These are phyloP conservation scores for Lagodon rhomboides DNA, from an alignment of 2,797 vertebrate genomes.

Conservation along the genomic window DNA sequence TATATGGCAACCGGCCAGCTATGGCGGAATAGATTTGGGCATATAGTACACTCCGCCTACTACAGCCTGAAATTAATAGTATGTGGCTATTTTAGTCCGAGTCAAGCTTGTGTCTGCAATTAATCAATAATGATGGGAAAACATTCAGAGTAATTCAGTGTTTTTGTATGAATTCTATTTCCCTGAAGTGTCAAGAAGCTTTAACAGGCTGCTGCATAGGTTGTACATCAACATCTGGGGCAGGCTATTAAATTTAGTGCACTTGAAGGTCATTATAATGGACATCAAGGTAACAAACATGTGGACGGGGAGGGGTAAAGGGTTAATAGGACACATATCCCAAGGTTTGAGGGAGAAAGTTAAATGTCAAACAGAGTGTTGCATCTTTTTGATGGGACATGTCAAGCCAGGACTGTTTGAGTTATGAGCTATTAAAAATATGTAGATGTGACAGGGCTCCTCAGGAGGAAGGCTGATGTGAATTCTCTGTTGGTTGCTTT, in stretches of 20 bases:
- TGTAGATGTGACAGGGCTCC: conserved; percentile 85
- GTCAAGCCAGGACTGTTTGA: conserved; percentile 79
- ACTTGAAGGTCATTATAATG: conserved; percentile 22
- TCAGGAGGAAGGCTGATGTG: conserved; percentile 75
- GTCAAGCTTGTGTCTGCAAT: conserved; percentile 6
- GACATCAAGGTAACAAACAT: conserved; percentile 11
- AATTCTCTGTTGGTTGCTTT: conserved; percentile 77
- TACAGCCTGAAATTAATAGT: conserved; percentile 9
- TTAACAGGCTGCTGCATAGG: not conserved
- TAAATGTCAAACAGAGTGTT: conserved; percentile 71
- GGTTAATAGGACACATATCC: conserved; percentile 58
- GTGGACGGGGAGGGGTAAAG: conserved; percentile 11
- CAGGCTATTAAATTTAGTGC: conserved; percentile 14
- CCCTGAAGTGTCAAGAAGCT: not conserved
- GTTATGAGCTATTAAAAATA: conserved; percentile 86
- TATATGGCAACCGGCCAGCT: conserved; percentile 57
- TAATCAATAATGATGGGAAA: conserved; percentile 4
- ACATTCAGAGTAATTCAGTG: not conserved
- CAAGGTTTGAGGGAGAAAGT: conserved; percentile 72
- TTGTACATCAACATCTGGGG: not conserved
- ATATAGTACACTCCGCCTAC: conserved; percentile 18
- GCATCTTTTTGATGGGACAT: conserved; percentile 75
- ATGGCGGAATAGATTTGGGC: conserved; percentile 47
- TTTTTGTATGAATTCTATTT: not conserved
- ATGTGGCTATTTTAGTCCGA: conserved; percentile 10